Conservation (phyloP, 2,797 vertebrate species). For the Clarias platycephalus region DNA sequence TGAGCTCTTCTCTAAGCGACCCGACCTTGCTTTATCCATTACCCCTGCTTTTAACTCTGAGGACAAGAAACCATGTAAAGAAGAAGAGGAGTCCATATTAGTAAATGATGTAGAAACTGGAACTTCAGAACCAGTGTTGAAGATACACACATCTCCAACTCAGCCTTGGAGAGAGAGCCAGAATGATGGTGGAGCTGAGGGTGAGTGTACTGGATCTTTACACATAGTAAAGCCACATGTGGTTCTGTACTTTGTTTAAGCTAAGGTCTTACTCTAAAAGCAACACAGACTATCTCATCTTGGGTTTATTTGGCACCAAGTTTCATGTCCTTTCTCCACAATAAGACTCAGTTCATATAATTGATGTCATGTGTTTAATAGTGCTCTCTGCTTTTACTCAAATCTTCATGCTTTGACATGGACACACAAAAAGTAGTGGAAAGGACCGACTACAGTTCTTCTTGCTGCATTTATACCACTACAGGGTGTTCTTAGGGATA, state of each 20-base stretch:
- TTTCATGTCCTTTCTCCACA: background rate
- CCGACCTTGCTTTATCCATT: slow-evolving; percentile 82
- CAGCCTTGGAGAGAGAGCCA: slow-evolving; percentile 59
- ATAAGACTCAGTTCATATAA: background rate
- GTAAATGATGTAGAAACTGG: slow-evolving; percentile 57
- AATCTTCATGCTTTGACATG: background rate
- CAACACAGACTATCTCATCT: background rate
- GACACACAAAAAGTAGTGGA: slow-evolving; percentile 17
- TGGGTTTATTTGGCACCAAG: background rate
- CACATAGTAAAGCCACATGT: slow-evolving; percentile 3
- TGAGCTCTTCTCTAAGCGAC: slow-evolving; percentile 87
- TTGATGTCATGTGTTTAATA: slow-evolving; percentile 8
- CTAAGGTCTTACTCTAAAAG: background rate
- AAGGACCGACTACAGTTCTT: background rate
- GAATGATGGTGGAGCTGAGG: slow-evolving; percentile 52
- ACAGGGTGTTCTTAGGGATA: background rate
- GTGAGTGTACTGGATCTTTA: slow-evolving; percentile 58
- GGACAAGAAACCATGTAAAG: slow-evolving; percentile 62
- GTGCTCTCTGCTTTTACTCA: background rate
- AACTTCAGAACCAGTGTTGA: slow-evolving; percentile 34
- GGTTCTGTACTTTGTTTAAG: background rate
- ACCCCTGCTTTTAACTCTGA: slow-evolving; percentile 69
- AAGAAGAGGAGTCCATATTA: slow-evolving; percentile 43
- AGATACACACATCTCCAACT: slow-evolving; percentile 48
- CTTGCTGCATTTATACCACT: background rate